Evolutionary conservation across 2,888 invertebrate genomes (phyloP), one percentile per base, ranked within the genome.

Genomic region (Rhagonycha lutea): DNA sequence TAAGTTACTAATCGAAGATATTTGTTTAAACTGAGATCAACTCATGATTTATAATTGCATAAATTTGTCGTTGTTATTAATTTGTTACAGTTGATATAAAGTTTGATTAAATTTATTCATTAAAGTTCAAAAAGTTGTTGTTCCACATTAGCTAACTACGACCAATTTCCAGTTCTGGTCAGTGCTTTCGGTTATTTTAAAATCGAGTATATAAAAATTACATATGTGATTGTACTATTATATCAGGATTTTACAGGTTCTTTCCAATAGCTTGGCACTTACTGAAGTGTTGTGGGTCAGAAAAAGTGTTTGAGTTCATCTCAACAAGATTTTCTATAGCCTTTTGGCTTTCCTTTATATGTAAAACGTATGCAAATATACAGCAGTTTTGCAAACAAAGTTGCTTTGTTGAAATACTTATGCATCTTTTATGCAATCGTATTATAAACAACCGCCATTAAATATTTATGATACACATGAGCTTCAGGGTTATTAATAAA

Each of bases 161-260:
- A 76, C 80, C 60, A 72, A 76, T 70, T 76, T 84, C 83, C 83
- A 61, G 14, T 82, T 80, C 70, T 79, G 79, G 78, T 80, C 82
- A 81, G 82, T 80, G 79, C 79, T 80, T 79, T 74, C 78, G 80
- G 76, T 80, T 76, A 79, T 77, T 80, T 75, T 80, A 82, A 83
- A 77, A 72, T 1, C 14, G 70, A 73, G 60, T 60, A 69, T 72
- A 82, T 84, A 84, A 83, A 84, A 83, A 84, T 84, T 83, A 81
- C 84, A 84, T 84, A 82, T 83, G 83, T 81, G 82, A 82, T 82
- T 81, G 81, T 80, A 79, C 83, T 81, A 83, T 85, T 83, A 83
- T 2, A 18, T 18, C 83, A 83, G 82, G 80, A 79, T 73, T 74
- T 79, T 76, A 69, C 61, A 71, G 70, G 70, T 75, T 67, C 67